These are phyloP conservation scores for Falcunculus frontatus DNA, from an alignment of 2,113 vertebrate genomes.

Conservation along the genomic window DNA sequence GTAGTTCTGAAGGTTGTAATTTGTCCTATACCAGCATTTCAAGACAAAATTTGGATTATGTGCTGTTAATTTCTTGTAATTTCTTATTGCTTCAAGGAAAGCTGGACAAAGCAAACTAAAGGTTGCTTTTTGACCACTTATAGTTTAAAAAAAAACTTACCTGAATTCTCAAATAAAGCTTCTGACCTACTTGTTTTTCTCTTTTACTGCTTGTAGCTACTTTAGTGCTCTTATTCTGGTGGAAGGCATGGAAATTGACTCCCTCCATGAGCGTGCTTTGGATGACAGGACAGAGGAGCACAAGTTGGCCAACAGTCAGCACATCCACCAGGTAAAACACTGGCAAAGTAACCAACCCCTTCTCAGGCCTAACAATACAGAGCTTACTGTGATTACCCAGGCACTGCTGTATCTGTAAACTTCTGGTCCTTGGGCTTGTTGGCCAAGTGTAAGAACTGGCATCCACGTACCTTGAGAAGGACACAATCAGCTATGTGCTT, in stretches of 20 bases:
- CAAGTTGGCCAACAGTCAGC: constrained; percentile 80
- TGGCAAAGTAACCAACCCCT: not conserved
- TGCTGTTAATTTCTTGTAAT: not conserved
- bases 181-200: not conserved
- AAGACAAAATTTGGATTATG: not conserved
- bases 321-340: constrained; percentile 81
- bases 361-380: not conserved
- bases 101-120: not conserved
- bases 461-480: not conserved
- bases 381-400: not conserved
- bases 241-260: constrained; percentile 96
- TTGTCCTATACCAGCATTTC: not conserved
- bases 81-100: not conserved
- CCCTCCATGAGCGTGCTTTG: constrained; percentile 90
- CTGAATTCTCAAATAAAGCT: not conserved
- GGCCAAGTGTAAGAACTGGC: not conserved
- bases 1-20: not conserved
- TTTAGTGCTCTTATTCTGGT: constrained; percentile 92
- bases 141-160: accelerated
- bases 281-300: constrained; percentile 89
- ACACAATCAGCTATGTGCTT: not conserved
- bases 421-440: not conserved
- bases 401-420: not conserved
- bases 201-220: constrained; percentile 74
- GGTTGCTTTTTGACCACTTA: not conserved